These are phyloP conservation scores for Pseudomugil gertrudae DNA, from an alignment of 2,797 vertebrate genomes.

Conservation along the genomic window DNA sequence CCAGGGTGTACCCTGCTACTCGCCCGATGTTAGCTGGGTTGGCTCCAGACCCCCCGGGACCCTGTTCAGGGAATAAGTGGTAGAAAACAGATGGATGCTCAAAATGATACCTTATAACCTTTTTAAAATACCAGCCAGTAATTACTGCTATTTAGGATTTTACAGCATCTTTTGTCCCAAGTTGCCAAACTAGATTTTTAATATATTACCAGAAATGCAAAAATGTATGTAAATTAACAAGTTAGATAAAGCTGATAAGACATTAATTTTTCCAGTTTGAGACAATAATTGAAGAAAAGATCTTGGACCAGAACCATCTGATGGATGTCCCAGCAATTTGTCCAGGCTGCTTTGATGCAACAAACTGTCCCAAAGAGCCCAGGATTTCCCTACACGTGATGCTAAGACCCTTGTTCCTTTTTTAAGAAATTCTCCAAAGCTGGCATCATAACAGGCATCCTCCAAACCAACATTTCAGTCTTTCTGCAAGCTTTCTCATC, in stretches of 20 bases:
- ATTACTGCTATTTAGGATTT: background rate
- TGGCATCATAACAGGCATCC: slow-evolving; percentile 5
- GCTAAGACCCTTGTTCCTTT: background rate
- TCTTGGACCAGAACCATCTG: slow-evolving; percentile 27
- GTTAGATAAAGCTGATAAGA: background rate
- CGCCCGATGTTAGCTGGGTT: too few relatives aligned
- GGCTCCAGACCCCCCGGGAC: too few relatives aligned
- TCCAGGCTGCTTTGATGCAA: background rate
- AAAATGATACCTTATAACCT: background rate
- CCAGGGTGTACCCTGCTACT: too few relatives aligned
- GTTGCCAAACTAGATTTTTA: too few relatives aligned
- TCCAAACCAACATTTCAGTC: slow-evolving; percentile 10
- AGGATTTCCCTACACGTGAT: slow-evolving; percentile 2
- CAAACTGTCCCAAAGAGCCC: background rate
- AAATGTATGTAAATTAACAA: background rate
- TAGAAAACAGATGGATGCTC: too few relatives aligned
- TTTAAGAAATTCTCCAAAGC: slow-evolving; percentile 16
- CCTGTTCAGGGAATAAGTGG: too few relatives aligned
- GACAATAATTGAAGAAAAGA: slow-evolving; percentile 33
- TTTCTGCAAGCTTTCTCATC: slow-evolving; percentile 29
- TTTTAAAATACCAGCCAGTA: background rate
- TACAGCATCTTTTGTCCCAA: too few relatives aligned
- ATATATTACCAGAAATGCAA: too few relatives aligned
- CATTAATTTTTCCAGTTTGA: background rate
- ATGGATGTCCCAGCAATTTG: slow-evolving; percentile 10